Evolutionary conservation across 2,797 vertebrate species (phyloP), one percentile per base, ranked within the genome.

Genomic region (Crenuchus spilurus): DNA sequence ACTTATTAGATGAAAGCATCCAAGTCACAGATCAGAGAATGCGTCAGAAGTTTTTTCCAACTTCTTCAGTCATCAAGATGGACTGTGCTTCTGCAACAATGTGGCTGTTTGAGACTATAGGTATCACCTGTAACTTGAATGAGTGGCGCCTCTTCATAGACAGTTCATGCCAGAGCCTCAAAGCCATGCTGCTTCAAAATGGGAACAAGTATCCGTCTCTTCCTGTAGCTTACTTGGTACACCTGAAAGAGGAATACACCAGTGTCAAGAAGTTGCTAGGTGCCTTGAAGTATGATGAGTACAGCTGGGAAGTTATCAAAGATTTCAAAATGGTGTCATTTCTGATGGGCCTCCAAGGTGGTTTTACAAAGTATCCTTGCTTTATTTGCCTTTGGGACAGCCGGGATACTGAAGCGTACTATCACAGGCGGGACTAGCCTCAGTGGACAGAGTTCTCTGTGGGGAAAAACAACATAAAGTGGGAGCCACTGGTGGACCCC

Each of bases 161-260:
- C 28, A 22, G n/a, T 10, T 61, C 28, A 72, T 51, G 13, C 33
- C 26, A 4, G 60, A 35, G 51, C 11, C 16, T 66, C 37, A 65
- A 66, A 74, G 26, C 51, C 13, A 18, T 64, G 24, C 70, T 72
- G 13, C 60, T 51, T 35, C 69, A 26, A 6, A 62, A 72, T 3
- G 2, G 42, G 20, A 60, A 62, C 42, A 26, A 48, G 5, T 60
- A 62, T 13, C 5, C 1, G 0, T 49, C 31, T 62, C 57, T 72
- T 60, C n/a, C 44, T 10, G 8, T 62, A 33, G 20, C 69, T 48
- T 28, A 60, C 18, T 61, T 26, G 1, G 41, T 44, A 20, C 22
- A 46, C 1, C 61, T 48, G 9, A 48, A 60, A 13, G 42, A 26
- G 31, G 18, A 8, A 31, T 49, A 8, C 48, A 51, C 48, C 48